phyloP scores from a whole-genome alignment of 2,113 vertebrate species.

The Hepsetus odoe region DNA sequence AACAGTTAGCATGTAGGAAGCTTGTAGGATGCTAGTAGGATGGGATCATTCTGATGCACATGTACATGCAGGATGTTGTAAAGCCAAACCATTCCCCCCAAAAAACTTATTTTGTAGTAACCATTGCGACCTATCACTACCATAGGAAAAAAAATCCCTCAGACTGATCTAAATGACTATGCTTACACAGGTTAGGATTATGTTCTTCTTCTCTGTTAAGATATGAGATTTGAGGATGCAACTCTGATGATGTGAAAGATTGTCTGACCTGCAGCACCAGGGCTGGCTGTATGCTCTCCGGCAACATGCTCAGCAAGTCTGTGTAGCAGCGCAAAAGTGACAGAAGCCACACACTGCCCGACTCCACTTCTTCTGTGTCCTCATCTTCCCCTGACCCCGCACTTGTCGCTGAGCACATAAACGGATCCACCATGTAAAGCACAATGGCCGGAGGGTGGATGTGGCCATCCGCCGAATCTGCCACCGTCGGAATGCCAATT shows the following conservation, averaged over 20 bases:
- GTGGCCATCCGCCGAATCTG: slow-evolving; percentile 85
- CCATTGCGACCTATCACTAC: too few species aligned
- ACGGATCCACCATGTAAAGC: slow-evolving; percentile 95
- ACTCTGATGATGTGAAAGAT: background rate
- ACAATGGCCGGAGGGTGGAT: slow-evolving; percentile 89
- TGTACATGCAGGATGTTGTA: too few species aligned
- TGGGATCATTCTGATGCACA: too few species aligned
- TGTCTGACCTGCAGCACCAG: slow-evolving; percentile 89
- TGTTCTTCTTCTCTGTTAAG: too few species aligned
- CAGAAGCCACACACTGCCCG: slow-evolving; percentile 88
- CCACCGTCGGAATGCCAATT: slow-evolving; percentile 90
- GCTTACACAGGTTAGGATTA: too few species aligned
- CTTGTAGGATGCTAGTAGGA: too few species aligned
- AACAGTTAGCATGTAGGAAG: too few species aligned
- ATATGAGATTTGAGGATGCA: too few species aligned
- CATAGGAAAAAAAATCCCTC: too few species aligned
- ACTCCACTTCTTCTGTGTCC: slow-evolving; percentile 86
- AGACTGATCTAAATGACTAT: too few species aligned
- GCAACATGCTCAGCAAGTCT: slow-evolving; percentile 90
- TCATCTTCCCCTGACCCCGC: slow-evolving; percentile 85
- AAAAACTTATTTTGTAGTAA: too few species aligned
- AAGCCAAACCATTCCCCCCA: too few species aligned
- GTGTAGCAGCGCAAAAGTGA: slow-evolving; percentile 94
- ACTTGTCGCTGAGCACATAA: slow-evolving; percentile 81
- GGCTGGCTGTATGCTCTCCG: slow-evolving; percentile 87